These are phyloP conservation scores for Clanis bilineata DNA, from an alignment of 2,888 invertebrate species.

Conservation along the genomic window DNA sequence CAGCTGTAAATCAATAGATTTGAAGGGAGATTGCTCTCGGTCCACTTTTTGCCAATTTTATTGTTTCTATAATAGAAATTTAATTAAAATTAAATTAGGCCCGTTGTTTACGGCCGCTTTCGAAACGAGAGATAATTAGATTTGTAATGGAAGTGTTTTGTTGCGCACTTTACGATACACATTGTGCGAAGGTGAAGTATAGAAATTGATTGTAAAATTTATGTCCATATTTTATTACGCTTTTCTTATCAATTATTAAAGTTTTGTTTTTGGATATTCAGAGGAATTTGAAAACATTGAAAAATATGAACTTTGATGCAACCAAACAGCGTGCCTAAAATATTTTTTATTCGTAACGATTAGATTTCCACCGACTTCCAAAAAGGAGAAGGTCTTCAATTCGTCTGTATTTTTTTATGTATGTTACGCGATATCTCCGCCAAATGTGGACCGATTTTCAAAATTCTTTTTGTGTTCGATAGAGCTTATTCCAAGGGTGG, in stretches of 20 bases:
- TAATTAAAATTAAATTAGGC: slow-evolving; percentile 50
- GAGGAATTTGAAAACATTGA: too few species aligned
- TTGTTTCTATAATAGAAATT: slow-evolving; percentile 52
- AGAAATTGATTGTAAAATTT: neutral
- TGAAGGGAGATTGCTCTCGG: slow-evolving; percentile 53
- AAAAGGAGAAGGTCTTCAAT: too few species aligned
- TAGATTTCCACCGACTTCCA: too few species aligned
- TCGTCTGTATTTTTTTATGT: too few species aligned
- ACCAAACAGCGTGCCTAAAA: too few species aligned
- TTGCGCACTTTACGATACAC: neutral
- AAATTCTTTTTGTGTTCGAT: too few species aligned
- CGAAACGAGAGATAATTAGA: slow-evolving; percentile 7
- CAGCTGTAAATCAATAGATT: slow-evolving; percentile 54
- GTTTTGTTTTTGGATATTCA: too few species aligned
- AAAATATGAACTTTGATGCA: too few species aligned
- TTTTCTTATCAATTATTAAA: neutral
- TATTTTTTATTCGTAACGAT: too few species aligned
- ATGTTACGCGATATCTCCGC: too few species aligned
- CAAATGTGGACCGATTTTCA: too few species aligned
- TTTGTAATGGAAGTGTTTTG: neutral
- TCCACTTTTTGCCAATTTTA: slow-evolving; percentile 56
- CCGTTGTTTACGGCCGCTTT: slow-evolving; percentile 24
- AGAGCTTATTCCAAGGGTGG: too few species aligned
- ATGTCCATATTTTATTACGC: neutral
- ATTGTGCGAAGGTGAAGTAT: neutral